Base-by-base conservation (phyloP, 2,797 vertebrate species). In the Silurus aristotelis region DNA sequence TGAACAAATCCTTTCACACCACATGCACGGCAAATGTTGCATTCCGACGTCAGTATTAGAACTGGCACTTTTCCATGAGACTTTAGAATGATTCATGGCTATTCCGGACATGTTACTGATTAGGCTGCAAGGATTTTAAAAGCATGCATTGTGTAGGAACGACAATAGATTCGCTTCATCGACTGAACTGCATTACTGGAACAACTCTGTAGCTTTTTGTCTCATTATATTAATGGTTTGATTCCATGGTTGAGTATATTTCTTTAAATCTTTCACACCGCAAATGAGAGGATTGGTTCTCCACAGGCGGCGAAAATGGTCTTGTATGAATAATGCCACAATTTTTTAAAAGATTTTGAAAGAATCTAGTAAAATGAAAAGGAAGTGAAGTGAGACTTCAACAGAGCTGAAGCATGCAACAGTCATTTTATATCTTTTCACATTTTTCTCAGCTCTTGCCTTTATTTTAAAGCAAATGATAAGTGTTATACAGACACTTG, bases 21-120 rank as follows among this genome's bases (percentile, higher is more conserved):
- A 70, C 19, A 68, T 38, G 52, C 64, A 82, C 46, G 60, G 85
- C 67, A 76, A 85, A 80, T 83, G 73, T 70, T 82, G 66, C 8
- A 22, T 82, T 71, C 14, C 48, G 27, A 56, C 20, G 25, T 82
- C 66, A 71, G 52, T 68, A 22, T 71, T 55, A 70, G 52, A 70
- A 71, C 76, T 43, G 76, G n/a, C 56, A 79, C 76, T 22, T 61
- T 79, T 61, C n/a, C 19, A 31, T 61, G 58, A 79, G 31, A 43
- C 76, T 79, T 58, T n/a, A 14, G 31, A 61, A 61, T 78, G 56
- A 78, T 60, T 77, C 73, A 77, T 55, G 73, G 25, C 25, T 58
- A 38, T 2, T n/a, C 20, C 3, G 9, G 58, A 43, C 12, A 43
- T 61, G 76, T 61, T 78, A 43, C 10, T 78, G 31, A 61, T 43